These are phyloP conservation scores for Falco berigora DNA, from an alignment of 2,797 vertebrate species.

Conservation along the genomic window DNA sequence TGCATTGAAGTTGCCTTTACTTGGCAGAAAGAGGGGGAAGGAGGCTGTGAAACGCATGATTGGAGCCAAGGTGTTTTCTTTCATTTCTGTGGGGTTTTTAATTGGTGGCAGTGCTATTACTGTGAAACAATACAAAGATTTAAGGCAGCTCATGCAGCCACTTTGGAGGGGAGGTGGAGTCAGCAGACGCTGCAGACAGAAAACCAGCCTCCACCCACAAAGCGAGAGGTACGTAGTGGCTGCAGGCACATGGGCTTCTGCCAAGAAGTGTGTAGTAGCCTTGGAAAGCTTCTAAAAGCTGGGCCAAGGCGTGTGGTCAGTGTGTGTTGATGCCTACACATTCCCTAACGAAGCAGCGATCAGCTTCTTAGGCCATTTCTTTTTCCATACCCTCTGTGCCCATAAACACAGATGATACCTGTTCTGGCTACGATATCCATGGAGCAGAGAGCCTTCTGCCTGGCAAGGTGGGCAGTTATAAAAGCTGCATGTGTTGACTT, in stretches of 20 bases:
- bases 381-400: not conserved
- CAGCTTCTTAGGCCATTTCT: not conserved
- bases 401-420: not conserved
- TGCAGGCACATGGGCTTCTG: not conserved
- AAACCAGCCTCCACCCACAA: not conserved
- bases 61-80: not conserved
- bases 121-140: not conserved
- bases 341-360: not conserved
- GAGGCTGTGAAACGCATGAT: not conserved
- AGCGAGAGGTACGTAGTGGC: not conserved
- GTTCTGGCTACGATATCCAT: not conserved
- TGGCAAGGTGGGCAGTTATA: not conserved
- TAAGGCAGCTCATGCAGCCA: not conserved
- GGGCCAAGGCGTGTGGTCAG: rapidly evolving
- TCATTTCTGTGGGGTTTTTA: not conserved
- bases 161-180: not conserved
- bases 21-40: not conserved
- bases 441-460: not conserved
- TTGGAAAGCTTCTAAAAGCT: not conserved
- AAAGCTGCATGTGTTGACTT: not conserved
- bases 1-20: not conserved
- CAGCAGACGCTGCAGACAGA: not conserved
- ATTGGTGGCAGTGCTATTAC: not conserved
- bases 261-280: not conserved
- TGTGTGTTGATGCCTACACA: not conserved